phyloP scores from a whole-genome alignment of 2,797 vertebrate species.

The Esox lucius region DNA sequence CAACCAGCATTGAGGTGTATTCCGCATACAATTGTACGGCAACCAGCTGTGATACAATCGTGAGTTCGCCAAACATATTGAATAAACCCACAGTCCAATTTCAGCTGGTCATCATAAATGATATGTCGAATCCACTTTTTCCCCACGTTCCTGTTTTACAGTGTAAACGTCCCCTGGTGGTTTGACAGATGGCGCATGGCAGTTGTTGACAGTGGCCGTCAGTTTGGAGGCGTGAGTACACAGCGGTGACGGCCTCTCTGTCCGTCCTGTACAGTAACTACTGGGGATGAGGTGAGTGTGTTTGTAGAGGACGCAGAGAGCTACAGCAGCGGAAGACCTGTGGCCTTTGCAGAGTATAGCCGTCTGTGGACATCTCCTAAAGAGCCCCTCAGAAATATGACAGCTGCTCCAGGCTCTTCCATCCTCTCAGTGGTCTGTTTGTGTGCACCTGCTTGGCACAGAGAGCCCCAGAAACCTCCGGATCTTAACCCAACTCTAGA shows the following conservation, averaged over 20 bases:
- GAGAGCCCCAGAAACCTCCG: slow-evolving; percentile 70
- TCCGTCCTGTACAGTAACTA: background rate
- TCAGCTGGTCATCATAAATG: too few species aligned
- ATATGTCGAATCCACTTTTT: background rate
- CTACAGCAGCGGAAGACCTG: background rate
- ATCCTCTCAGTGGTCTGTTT: slow-evolving; percentile 62
- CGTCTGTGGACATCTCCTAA: slow-evolving; percentile 1
- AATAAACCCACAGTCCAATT: too few species aligned
- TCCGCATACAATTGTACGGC: too few species aligned
- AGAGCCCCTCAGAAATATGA: slow-evolving; percentile 44
- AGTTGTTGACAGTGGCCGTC: background rate
- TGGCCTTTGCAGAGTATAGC: slow-evolving; percentile 5
- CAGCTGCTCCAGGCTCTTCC: slow-evolving; percentile 52
- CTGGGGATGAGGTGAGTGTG: background rate
- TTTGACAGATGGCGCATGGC: slow-evolving; percentile 3
- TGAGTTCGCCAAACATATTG: too few species aligned
- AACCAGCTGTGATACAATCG: too few species aligned
- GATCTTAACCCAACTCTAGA: slow-evolving; percentile 82
- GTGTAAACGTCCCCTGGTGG: background rate
- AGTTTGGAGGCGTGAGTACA: background rate
- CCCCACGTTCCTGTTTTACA: background rate
- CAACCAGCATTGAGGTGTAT: too few species aligned
- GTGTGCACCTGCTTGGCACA: slow-evolving; percentile 77
- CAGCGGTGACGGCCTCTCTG: background rate
- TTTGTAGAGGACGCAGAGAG: background rate